A percentile compares a stretch with the other conserved stretches of the same genome.
Evolutionary conservation across 2,888 invertebrate species (phyloP).

Genomic region (Lycia hirtaria): DNA sequence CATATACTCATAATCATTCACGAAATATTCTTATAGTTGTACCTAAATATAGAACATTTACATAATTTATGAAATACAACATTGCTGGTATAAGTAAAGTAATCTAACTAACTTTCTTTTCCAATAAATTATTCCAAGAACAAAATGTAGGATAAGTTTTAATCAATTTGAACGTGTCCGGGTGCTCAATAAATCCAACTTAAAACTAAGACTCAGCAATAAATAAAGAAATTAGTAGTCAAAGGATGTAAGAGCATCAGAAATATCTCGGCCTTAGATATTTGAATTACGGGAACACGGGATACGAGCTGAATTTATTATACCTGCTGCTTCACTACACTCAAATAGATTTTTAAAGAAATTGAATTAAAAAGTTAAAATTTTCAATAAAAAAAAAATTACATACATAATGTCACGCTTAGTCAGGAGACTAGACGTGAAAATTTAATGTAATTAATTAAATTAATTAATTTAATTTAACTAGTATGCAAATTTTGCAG

Average conservation of each 20-base stretch:
- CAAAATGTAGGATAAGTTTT: conserved; percentile 16
- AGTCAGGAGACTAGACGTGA: too few relatives aligned
- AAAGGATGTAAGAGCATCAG: conserved; percentile 12
- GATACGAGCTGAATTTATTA: conserved; percentile 12
- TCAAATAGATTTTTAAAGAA: not conserved
- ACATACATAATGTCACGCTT: too few relatives aligned
- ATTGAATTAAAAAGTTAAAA: too few relatives aligned
- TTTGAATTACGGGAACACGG: conserved; percentile 14
- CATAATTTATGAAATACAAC: not conserved
- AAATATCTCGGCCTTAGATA: conserved; percentile 11
- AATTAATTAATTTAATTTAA: too few relatives aligned
- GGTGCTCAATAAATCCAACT: conserved; percentile 9
- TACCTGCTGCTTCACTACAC: not conserved
- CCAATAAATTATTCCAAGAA: not conserved
- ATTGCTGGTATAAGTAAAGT: not conserved
- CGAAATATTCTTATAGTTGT: not conserved
- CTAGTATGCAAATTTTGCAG: too few relatives aligned
- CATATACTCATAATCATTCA: too few relatives aligned
- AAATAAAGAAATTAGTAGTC: conserved; percentile 19
- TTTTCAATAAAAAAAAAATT: too few relatives aligned
- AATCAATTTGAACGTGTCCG: conserved; percentile 17
- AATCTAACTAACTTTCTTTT: not conserved
- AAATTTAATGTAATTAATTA: too few relatives aligned
- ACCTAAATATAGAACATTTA: not conserved
- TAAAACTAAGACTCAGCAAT: conserved; percentile 3